These are phyloP conservation scores for Rhabdornis inornatus DNA, from an alignment of 2,113 vertebrate genomes.

Conservation along the genomic window DNA sequence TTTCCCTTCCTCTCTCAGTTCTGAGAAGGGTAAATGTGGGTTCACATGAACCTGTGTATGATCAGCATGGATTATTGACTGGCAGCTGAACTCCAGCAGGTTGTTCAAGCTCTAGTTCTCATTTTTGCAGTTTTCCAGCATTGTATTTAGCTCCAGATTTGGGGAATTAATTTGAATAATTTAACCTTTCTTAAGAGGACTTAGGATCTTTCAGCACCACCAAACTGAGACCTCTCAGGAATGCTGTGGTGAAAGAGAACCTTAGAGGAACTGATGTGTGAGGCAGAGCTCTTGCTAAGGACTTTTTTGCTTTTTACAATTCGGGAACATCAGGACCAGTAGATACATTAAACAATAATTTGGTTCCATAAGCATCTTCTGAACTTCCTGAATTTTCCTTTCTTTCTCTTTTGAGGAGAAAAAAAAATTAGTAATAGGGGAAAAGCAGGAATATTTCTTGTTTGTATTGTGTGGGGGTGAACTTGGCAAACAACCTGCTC, in stretches of 20 bases:
- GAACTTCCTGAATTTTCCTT: not conserved
- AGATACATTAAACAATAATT: not conserved
- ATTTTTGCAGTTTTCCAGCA: not conserved
- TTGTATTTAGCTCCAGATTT: not conserved
- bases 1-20: not conserved
- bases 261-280: not conserved
- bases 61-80: not conserved
- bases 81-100: not conserved
- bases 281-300: not conserved
- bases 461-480: not conserved
- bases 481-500: not conserved
- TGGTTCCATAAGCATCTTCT: not conserved
- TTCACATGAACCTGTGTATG: not conserved
- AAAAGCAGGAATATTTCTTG: not conserved
- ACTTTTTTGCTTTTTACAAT: not conserved
- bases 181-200: not conserved
- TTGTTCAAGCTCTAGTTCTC: not conserved
- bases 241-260: not conserved
- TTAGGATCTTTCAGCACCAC: not conserved
- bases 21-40: not conserved
- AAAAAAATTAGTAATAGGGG: not conserved
- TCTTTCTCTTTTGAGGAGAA: not conserved
- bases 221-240: not conserved
- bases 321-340: not conserved
- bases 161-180: not conserved